Evolutionary conservation across 2,113 vertebrate genomes (phyloP), one percentile per base, ranked within the genome.

Genomic region (Osmerus eperlanus): DNA sequence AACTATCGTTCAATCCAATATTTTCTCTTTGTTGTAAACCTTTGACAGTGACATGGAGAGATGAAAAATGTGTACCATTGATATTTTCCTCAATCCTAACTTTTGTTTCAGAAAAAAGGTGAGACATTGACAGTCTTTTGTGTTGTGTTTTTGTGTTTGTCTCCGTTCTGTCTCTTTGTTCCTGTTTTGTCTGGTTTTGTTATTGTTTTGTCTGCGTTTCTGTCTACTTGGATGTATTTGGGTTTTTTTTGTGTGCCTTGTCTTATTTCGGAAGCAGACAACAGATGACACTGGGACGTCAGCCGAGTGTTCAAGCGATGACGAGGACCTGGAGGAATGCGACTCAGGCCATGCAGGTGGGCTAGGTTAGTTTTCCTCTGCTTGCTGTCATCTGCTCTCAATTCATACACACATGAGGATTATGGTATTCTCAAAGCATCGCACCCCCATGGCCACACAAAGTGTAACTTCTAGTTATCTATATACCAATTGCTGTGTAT

Each of bases 241-340:
- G 9, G 14, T 16, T 18, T 65, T 16, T 18, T 21, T 14, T 18
- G 41, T 25, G 18, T 55, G 54, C 14, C 59, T 28, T 25, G 71
- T 73, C 6, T 36, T 54, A 13, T 9, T 19, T 18, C 7, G 0
- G 32, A 80, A 87, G 82, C 81, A 97, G 89, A 90, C 94, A 52
- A 85, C 94, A 77, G 97, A 99, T 83, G 96, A 98, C 66, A 94
- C 96, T 0, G 96, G 92, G 79, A 97, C 97, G 47, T 99, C 97
- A 59, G 97, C 97, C 56, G 97, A 99, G 88, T 99, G 97, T 89
- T 97, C 96, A 67, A 99, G 96, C 19, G 97, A 99, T 36, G 97
- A 99, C 29, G 97, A 99, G 91, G 97, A 99, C 89, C 92, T 97
- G 84, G 95, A 97, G 86, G 97, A 99, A 90, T 99, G 97, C 87